These are phyloP conservation scores for Sus scrofa DNA, from an alignment of 2,113 vertebrate species.

Conservation along the genomic window DNA sequence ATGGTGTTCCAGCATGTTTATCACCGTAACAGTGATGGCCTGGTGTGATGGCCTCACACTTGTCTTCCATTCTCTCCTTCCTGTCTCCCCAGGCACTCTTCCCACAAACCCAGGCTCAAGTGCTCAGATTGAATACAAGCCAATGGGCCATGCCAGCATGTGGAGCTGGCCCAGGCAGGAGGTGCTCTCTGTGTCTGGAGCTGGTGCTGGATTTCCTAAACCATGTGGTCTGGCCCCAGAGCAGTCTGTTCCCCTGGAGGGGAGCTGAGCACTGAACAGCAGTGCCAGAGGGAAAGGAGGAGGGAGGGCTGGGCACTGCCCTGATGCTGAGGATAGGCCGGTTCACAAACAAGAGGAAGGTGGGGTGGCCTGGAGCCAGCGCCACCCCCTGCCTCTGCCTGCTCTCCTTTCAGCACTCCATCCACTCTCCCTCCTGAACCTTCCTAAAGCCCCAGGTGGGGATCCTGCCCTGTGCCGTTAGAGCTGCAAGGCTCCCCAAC, in stretches of 20 bases:
- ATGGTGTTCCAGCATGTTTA: accelerated
- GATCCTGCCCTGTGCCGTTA: background rate
- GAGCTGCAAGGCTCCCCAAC: background rate
- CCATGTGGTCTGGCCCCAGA: background rate
- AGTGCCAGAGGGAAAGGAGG: background rate
- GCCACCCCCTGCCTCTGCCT: background rate
- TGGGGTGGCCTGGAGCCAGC: no score
- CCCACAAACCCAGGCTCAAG: background rate
- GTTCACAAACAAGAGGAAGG: background rate
- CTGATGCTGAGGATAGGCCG: background rate
- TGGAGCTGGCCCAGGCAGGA: accelerated
- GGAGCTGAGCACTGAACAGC: background rate
- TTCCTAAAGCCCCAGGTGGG: background rate
- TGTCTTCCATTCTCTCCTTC: background rate
- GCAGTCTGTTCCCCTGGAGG: background rate
- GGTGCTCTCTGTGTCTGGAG: background rate
- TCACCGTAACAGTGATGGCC: accelerated
- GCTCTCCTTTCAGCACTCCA: background rate
- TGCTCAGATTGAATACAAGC: background rate
- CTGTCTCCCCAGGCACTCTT: accelerated
- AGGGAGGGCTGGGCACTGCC: accelerated
- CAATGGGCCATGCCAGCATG: accelerated
- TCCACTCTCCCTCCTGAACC: background rate
- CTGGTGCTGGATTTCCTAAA: background rate
- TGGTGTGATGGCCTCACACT: no score